Percentiles rank a stretch among this genome's conserved stretches.
phyloP scores from a whole-genome alignment of 2,888 invertebrate species.

The Acleris holmiana region DNA sequence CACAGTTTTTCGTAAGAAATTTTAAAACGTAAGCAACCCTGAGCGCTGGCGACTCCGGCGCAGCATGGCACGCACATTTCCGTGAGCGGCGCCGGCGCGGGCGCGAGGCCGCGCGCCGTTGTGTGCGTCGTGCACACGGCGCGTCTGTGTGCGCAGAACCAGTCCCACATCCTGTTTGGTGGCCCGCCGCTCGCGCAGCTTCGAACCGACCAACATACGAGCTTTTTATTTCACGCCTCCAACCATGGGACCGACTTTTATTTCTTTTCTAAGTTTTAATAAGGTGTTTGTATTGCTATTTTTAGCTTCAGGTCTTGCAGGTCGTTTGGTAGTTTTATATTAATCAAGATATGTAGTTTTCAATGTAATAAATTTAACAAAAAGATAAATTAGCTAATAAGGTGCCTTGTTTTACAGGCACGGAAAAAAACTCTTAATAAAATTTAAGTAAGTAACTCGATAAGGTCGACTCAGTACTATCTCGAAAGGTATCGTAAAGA shows the following conservation, averaged over 20 bases:
- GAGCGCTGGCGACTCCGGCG: slow-evolving; percentile 11
- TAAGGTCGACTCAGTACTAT: no score
- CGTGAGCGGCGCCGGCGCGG: slow-evolving; percentile 74
- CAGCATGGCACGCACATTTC: slow-evolving; percentile 74
- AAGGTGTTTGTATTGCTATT: slow-evolving; percentile 9
- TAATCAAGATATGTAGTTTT: neutral
- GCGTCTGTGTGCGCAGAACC: slow-evolving; percentile 69
- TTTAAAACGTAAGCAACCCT: slow-evolving; percentile 11
- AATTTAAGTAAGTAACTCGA: no score
- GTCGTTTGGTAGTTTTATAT: neutral
- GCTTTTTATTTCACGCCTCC: slow-evolving; percentile 80
- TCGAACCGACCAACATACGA: slow-evolving; percentile 68
- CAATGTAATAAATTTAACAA: no score
- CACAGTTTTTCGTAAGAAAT: no score
- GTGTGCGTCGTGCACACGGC: slow-evolving; percentile 59
- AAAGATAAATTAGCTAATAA: no score
- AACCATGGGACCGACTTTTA: slow-evolving; percentile 33
- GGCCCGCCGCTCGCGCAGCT: slow-evolving; percentile 73
- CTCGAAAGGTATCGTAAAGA: no score
- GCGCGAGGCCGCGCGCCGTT: slow-evolving; percentile 69
- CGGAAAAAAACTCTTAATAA: no score
- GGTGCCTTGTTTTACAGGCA: no score
- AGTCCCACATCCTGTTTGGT: slow-evolving; percentile 84
- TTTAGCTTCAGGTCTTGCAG: neutral
- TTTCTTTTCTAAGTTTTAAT: slow-evolving; percentile 28